Conservation (phyloP, 1,140 invertebrate species). For the Cydia pomonella region DNA sequence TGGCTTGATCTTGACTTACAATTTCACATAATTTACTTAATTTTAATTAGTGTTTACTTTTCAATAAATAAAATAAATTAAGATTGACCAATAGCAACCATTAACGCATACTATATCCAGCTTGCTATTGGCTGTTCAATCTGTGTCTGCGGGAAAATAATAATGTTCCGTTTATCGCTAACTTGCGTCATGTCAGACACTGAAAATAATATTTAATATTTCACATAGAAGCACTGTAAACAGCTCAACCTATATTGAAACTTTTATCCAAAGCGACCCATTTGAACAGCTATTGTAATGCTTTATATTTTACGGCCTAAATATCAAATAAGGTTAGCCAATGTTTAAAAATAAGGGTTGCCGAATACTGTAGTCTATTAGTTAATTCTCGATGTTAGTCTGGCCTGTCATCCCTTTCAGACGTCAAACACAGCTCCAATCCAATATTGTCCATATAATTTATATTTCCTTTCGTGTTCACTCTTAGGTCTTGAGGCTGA, state of each 20-base stretch:
- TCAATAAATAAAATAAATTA: background rate
- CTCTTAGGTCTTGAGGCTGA: background rate
- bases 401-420: background rate
- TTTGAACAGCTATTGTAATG: too few species aligned
- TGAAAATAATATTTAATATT: background rate
- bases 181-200: background rate
- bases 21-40: too few species aligned
- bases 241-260: too few species aligned
- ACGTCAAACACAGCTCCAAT: background rate
- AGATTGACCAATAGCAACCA: background rate
- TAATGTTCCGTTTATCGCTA: background rate
- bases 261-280: too few species aligned
- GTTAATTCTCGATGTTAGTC: too few species aligned
- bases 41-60: too few species aligned
- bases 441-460: background rate
- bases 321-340: too few species aligned
- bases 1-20: too few species aligned
- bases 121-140: background rate
- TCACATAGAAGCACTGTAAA: background rate
- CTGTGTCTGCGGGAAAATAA: background rate
- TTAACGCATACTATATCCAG: background rate
- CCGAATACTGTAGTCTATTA: too few species aligned
- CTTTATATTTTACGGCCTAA: too few species aligned
- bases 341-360: too few species aligned
- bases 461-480: background rate